A percentile compares a stretch with the other conserved stretches of the same genome.
phyloP scores from a whole-genome alignment of 2,113 vertebrate species.

The Athene noctua region DNA sequence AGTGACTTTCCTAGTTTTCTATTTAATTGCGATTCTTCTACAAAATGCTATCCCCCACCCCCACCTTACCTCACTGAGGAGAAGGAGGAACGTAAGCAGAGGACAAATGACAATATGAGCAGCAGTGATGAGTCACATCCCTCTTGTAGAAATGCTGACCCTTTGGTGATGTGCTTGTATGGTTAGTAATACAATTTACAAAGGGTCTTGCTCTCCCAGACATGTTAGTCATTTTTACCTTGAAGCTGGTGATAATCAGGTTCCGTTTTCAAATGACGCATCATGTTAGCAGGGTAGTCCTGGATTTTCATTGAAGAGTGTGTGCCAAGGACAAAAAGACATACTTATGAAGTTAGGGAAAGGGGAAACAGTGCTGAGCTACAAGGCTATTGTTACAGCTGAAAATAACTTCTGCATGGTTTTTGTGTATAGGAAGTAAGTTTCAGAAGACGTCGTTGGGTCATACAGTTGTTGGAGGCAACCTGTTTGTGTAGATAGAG shows the following conservation, averaged over 20 bases:
- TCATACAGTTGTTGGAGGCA: neutral
- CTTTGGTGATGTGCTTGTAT: neutral
- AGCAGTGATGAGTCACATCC: conserved; percentile 15
- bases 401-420: neutral
- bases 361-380: neutral
- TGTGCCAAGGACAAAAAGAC: neutral
- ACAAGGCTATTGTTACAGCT: neutral
- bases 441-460: neutral
- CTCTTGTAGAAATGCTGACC: neutral
- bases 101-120: neutral
- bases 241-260: neutral
- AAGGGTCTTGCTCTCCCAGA: neutral
- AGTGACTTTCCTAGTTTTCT: neutral
- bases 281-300: neutral
- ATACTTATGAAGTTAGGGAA: neutral
- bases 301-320: neutral
- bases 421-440: neutral
- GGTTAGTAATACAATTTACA: neutral
- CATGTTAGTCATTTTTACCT: neutral
- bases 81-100: neutral
- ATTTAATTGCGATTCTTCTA: neutral
- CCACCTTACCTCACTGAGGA: neutral
- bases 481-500: neutral
- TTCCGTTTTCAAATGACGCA: neutral
- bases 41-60: neutral